A percentile compares a stretch with the other conserved stretches of the same genome.
Evolutionary conservation across 2,888 invertebrate genomes (phyloP).

Genomic region (Hoplodrina blanda): DNA sequence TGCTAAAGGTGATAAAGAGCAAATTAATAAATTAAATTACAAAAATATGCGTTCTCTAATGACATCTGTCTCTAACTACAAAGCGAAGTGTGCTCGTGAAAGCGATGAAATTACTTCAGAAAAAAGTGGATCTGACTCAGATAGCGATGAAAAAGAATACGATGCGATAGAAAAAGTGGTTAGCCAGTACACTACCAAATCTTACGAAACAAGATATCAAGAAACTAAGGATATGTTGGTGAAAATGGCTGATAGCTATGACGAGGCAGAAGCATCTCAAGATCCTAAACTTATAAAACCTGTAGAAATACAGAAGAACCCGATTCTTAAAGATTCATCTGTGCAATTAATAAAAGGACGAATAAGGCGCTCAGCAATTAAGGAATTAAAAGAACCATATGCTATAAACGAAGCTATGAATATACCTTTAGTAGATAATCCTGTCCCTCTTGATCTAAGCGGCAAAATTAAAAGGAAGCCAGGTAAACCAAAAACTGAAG

Average conservation of each 20-base stretch:
- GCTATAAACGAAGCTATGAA: constrained; percentile 82
- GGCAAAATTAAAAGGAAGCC: constrained; percentile 62
- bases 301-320: constrained; percentile 67
- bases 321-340: constrained; percentile 80
- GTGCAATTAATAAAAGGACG: constrained; percentile 74
- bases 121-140: constrained; percentile 56
- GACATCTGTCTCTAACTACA: constrained; percentile 73
- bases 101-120: constrained; percentile 48
- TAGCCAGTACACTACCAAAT: constrained; percentile 82
- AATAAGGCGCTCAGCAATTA: constrained; percentile 71
- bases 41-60: constrained; percentile 82
- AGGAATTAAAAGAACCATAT: constrained; percentile 80
- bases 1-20: constrained; percentile 74
- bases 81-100: constrained; percentile 62
- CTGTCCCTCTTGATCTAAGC: constrained; percentile 71
- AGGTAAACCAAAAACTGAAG: constrained; percentile 44
- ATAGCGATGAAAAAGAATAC: constrained; percentile 76
- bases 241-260: constrained; percentile 81
- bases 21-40: constrained; percentile 79
- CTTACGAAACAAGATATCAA: constrained; percentile 84
- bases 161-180: constrained; percentile 84
- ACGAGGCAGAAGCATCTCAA: constrained; percentile 67
- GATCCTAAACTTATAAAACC: constrained; percentile 35
- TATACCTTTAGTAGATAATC: constrained; percentile 79
- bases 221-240: constrained; percentile 85